phyloP scores from a whole-genome alignment of 1,140 invertebrate species.

The Sarcophaga bullata region DNA sequence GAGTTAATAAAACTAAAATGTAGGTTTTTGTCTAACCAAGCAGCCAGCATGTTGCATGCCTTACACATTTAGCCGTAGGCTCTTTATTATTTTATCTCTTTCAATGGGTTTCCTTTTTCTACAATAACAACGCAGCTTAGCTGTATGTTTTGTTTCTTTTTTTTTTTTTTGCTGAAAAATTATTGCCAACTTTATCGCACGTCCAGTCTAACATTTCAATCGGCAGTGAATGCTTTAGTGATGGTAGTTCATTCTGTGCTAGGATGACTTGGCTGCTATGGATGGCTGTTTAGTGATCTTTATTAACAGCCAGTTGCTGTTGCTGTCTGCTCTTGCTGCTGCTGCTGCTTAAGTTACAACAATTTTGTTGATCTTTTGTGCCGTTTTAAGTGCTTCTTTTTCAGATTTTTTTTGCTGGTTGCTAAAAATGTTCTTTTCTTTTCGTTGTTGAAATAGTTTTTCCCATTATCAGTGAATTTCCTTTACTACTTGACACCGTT shows the following conservation, averaged over 20 bases:
- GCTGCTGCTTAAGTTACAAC: neutral
- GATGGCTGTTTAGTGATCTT: too few species aligned
- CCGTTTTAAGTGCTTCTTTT: neutral
- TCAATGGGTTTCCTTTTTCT: too few species aligned
- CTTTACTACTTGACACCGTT: neutral
- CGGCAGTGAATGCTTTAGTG: neutral
- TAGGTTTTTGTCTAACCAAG: neutral
- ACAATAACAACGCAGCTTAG: too few species aligned
- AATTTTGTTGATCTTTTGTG: neutral
- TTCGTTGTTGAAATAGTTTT: neutral
- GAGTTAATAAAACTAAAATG: too few species aligned
- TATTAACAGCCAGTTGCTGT: too few species aligned
- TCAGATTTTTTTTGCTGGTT: neutral
- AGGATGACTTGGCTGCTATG: too few species aligned
- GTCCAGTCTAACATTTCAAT: constrained; percentile 8
- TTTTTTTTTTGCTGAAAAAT: neutral
- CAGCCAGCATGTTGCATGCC: neutral
- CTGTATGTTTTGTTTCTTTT: too few species aligned
- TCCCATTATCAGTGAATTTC: constrained; percentile 4
- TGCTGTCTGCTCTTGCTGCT: too few species aligned
- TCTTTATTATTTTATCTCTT: neutral
- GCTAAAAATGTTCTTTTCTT: neutral
- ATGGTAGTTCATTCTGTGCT: too few species aligned
- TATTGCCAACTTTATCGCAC: constrained; percentile 13
- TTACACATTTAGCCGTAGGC: neutral